phyloP scores from a whole-genome alignment of 2,888 invertebrate genomes.

The Bombyx huttoni region DNA sequence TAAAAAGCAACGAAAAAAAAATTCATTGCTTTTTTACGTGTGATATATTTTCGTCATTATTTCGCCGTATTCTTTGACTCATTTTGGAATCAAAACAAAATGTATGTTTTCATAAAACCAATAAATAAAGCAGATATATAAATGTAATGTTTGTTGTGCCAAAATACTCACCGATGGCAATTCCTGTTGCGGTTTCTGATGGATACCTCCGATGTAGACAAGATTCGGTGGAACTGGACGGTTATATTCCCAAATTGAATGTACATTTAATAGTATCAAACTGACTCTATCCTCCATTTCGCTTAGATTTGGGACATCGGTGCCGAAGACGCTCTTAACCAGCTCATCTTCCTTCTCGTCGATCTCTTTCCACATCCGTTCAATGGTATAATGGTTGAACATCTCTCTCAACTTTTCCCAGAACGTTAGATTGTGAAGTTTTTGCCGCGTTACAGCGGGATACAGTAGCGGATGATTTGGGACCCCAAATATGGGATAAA shows the following conservation, averaged over 20 bases:
- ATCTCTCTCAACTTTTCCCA: conserved; percentile 14
- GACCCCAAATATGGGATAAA: conserved; percentile 15
- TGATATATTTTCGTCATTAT: too few species aligned
- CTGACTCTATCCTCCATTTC: conserved; percentile 23
- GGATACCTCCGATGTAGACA: conserved; percentile 46
- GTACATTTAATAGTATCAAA: conserved; percentile 41
- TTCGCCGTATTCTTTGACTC: too few species aligned
- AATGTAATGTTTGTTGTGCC: not conserved
- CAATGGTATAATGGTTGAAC: conserved; percentile 11
- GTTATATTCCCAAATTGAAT: conserved; percentile 32
- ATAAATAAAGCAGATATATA: conserved; percentile 7
- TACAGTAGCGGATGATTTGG: conserved; percentile 16
- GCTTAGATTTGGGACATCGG: conserved; percentile 13
- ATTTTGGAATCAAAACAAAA: too few species aligned
- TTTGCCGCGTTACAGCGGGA: conserved; percentile 12
- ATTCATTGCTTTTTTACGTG: too few species aligned
- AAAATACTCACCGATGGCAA: conserved; percentile 5
- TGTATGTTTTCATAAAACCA: too few species aligned
- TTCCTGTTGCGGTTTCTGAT: conserved; percentile 17
- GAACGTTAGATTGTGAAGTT: conserved; percentile 9
- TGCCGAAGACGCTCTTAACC: conserved; percentile 17
- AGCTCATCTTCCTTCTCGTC: conserved; percentile 13
- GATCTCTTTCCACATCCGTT: conserved; percentile 3
- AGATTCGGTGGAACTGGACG: conserved; percentile 43
- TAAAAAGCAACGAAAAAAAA: too few species aligned